Conservation (phyloP, 2,888 invertebrate genomes). For the Formica aserva region DNA sequence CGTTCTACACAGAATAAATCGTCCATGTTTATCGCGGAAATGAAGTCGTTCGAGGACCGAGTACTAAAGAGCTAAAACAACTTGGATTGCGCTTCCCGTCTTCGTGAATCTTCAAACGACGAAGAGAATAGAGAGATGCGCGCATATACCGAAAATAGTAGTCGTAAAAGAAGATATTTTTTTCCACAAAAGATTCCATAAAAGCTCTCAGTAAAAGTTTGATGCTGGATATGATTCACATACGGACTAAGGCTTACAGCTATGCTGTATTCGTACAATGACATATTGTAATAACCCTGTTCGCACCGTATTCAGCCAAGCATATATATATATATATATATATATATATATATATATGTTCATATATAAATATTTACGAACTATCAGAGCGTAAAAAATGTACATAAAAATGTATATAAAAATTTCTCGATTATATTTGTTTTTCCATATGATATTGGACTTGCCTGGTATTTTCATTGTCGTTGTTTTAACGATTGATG, state of each 20-base stretch:
- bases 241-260: neutral
- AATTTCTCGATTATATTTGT: neutral
- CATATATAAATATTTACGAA: conserved; percentile 28
- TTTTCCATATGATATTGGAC: neutral
- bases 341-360: neutral
- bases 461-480: neutral
- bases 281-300: conserved; percentile 21
- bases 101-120: conserved; percentile 11
- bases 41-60: conserved; percentile 23
- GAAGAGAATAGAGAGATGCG: neutral
- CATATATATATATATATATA: neutral
- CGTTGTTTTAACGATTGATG: neutral
- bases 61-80: neutral
- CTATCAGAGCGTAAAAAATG: neutral
- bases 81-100: neutral
- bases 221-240: conserved; percentile 17
- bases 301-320: neutral
- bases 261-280: neutral
- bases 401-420: conserved; percentile 2
- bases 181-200: neutral
- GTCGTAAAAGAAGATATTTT: conserved; percentile 23
- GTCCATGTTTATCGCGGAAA: conserved; percentile 44
- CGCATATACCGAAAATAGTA: conserved; percentile 8
- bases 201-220: neutral
- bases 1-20: conserved; percentile 30